These are phyloP conservation scores for Drosophila ogumai DNA, from an alignment of 1,140 invertebrate species.

Conservation along the genomic window DNA sequence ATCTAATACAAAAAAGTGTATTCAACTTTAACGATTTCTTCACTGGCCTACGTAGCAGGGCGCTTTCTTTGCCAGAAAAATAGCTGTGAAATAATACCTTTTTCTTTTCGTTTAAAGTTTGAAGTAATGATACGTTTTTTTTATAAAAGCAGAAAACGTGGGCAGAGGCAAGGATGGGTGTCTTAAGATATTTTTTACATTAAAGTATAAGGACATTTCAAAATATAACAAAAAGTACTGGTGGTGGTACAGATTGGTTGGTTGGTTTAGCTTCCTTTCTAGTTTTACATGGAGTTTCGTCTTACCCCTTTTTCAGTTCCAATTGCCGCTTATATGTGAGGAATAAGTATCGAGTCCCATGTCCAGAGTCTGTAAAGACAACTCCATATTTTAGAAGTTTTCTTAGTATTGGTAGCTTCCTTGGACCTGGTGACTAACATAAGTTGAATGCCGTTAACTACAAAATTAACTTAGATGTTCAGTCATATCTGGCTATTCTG, in stretches of 20 bases:
- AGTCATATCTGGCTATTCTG: neutral
- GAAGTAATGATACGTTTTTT: neutral
- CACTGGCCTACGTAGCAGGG: neutral
- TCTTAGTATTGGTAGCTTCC: neutral
- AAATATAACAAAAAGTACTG: too few relatives aligned
- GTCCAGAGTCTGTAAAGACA: neutral
- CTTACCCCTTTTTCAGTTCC: neutral
- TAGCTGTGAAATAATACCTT: neutral
- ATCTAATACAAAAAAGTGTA: neutral
- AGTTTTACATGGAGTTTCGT: too few relatives aligned
- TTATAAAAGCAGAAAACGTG: neutral
- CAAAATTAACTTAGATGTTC: neutral
- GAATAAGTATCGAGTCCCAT: neutral
- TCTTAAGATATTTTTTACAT: too few relatives aligned
- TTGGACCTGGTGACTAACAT: neutral
- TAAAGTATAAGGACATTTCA: too few relatives aligned
- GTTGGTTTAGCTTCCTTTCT: too few relatives aligned
- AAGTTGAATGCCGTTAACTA: neutral
- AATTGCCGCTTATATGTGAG: neutral
- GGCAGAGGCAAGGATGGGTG: too few relatives aligned
- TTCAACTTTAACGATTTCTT: neutral
- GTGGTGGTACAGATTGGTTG: too few relatives aligned
- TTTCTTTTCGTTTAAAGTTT: neutral
- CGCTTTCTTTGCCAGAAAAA: neutral
- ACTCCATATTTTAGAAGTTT: neutral